phyloP scores from a whole-genome alignment of 1,140 invertebrate species.

The Neelides sp. region DNA sequence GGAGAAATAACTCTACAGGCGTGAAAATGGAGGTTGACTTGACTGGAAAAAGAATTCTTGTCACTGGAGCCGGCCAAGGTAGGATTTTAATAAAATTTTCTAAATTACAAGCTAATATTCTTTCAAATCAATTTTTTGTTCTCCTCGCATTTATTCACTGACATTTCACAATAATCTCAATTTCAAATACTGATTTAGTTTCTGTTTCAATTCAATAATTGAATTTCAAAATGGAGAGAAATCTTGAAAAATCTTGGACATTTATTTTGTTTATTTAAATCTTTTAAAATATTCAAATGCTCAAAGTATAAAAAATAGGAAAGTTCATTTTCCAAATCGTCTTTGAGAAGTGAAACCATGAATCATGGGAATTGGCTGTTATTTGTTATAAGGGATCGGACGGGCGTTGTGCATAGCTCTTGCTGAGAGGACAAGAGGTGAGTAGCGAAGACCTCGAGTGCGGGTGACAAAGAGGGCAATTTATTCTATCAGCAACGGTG shows the following conservation, averaged over 20 bases:
- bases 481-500: constrained; percentile 55
- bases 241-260: constrained; percentile 5
- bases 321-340: constrained; percentile 10
- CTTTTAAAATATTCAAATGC: constrained; percentile 25
- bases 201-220: too few relatives aligned
- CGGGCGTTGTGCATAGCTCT: constrained; percentile 51
- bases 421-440: too few relatives aligned
- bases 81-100: constrained; percentile 21
- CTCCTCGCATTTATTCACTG: too few relatives aligned
- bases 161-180: too few relatives aligned
- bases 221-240: too few relatives aligned
- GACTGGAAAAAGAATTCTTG: constrained; percentile 59
- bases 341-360: constrained; percentile 10
- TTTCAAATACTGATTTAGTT: too few relatives aligned
- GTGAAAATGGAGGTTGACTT: too few relatives aligned
- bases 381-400: constrained; percentile 53
- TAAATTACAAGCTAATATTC: not conserved
- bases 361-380: not conserved
- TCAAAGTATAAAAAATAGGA: constrained; percentile 9
- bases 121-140: not conserved
- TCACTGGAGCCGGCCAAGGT: constrained; percentile 71
- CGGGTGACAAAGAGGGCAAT: too few relatives aligned
- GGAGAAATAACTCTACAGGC: too few relatives aligned
- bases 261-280: too few relatives aligned
- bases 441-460: too few relatives aligned